These are phyloP conservation scores for Paracentrotus lividus DNA, from an alignment of 53 echinoderm and acorn worm genomes.

Conservation along the genomic window DNA sequence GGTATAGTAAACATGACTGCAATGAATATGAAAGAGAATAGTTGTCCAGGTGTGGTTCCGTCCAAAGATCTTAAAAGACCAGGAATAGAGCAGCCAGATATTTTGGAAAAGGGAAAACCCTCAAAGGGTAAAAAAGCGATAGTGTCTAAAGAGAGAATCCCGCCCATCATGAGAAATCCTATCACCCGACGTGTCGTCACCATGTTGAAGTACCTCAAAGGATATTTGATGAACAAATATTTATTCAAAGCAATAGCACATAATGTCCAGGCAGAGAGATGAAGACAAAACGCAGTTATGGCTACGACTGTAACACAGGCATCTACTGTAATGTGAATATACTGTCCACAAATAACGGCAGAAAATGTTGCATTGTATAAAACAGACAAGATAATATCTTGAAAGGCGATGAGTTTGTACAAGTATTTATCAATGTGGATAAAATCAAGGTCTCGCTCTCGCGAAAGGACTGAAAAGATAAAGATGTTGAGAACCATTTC, in stretches of 20 bases:
- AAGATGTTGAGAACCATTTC: constrained; percentile 13
- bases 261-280: background rate
- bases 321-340: background rate
- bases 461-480: background rate
- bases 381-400: background rate
- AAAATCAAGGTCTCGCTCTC: background rate
- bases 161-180: background rate
- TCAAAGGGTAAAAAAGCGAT: background rate
- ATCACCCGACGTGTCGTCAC: background rate
- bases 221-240: constrained; percentile 8
- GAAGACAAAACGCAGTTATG: background rate
- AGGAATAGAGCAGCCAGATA: background rate
- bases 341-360: background rate
- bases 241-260: constrained; percentile 5
- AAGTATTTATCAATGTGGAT: background rate
- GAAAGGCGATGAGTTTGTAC: constrained; percentile 18
- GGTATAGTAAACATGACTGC: background rate
- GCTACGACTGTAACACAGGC: background rate
- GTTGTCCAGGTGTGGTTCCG: background rate
- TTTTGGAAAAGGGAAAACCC: background rate
- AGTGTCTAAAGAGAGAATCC: background rate
- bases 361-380: background rate
- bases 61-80: background rate
- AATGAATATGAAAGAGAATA: background rate
- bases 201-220: constrained; percentile 23